Conservation (phyloP, 1,140 invertebrate genomes). For the Drosophila bocqueti region DNA sequence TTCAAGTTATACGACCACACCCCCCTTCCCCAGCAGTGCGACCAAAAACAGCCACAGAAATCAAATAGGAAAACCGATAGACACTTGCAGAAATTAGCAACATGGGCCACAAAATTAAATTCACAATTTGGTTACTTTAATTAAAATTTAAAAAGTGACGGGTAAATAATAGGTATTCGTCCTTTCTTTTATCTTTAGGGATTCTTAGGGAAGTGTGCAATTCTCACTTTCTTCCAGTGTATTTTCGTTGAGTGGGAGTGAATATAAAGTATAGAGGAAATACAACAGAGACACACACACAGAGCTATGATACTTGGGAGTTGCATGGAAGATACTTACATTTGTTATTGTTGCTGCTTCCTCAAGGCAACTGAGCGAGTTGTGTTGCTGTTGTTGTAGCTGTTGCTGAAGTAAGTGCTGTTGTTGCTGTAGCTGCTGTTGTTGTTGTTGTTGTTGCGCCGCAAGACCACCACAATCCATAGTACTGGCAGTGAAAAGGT, state of each 20-base stretch:
- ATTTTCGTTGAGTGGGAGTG: slow-evolving; percentile 59
- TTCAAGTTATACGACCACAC: slow-evolving; percentile 23
- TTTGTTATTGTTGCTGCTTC: slow-evolving; percentile 78
- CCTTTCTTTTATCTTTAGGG: not conserved
- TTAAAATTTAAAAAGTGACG: not conserved
- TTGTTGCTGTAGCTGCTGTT: slow-evolving; percentile 44
- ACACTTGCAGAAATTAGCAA: not conserved
- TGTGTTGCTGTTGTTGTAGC: slow-evolving; percentile 52
- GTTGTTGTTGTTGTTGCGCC: slow-evolving; percentile 74
- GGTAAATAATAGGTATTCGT: not conserved
- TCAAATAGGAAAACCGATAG: slow-evolving; percentile 74
- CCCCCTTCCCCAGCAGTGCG: slow-evolving; percentile 17
- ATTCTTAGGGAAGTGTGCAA: not conserved
- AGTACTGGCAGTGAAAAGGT: slow-evolving; percentile 51
- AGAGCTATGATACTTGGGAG: slow-evolving; percentile 13
- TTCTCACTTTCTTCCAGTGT: slow-evolving; percentile 3
- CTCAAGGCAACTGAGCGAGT: slow-evolving; percentile 70
- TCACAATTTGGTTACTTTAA: not conserved
- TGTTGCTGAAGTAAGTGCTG: slow-evolving; percentile 54
- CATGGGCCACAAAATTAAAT: not conserved
- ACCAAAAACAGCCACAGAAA: slow-evolving; percentile 51
- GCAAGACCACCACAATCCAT: slow-evolving; percentile 81
- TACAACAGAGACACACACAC: slow-evolving; percentile 52
- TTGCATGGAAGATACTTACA: slow-evolving; percentile 64
- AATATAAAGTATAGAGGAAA: slow-evolving; percentile 75